Evolutionary conservation across 2,797 vertebrate species (phyloP).

Genomic region (Artibeus lituratus): DNA sequence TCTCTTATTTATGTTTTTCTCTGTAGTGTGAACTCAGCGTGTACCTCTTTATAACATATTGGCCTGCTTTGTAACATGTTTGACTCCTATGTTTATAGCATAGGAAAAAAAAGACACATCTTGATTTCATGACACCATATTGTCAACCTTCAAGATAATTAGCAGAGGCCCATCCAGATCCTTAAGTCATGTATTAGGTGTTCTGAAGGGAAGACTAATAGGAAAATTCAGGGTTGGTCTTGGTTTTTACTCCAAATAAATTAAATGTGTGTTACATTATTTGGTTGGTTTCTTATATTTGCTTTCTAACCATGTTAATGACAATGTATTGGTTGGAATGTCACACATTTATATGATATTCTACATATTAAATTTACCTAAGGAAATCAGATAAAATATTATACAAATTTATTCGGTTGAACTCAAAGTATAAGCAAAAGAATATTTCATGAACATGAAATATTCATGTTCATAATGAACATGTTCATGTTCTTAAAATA

Average conservation of each 20-base stretch:
- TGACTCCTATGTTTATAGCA: background rate
- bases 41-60: background rate
- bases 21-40: background rate
- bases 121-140: background rate
- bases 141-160: background rate
- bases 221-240: constrained; percentile 20
- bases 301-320: background rate
- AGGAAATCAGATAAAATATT: constrained; percentile 9
- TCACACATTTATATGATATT: background rate
- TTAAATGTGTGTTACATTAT: background rate
- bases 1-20: background rate
- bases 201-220: background rate
- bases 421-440: background rate
- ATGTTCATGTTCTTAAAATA: background rate
- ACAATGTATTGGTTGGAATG: background rate
- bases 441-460: background rate
- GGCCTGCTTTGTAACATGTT: background rate
- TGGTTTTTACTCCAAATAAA: constrained; percentile 17
- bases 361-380: background rate
- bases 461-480: no score
- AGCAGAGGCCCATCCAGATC: background rate
- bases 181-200: background rate
- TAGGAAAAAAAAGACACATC: background rate
- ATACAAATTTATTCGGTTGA: background rate
- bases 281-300: background rate